phyloP scores from a whole-genome alignment of 1,140 invertebrate genomes.

The Babylonia areolata region DNA sequence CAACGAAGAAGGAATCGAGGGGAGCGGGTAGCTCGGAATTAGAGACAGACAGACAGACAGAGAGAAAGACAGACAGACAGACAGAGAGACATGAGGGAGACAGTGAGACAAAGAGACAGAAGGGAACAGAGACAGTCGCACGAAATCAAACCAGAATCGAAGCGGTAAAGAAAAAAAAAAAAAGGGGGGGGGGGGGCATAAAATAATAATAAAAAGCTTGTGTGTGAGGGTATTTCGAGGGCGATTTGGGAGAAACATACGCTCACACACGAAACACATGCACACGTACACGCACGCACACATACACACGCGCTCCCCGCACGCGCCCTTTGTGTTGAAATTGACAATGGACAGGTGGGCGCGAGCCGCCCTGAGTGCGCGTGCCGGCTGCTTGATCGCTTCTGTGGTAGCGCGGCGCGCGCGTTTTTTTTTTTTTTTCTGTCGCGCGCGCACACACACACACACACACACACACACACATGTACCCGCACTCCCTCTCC shows the following conservation, averaged over 20 bases:
- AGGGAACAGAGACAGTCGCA: constrained; percentile 24
- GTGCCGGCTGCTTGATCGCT: not conserved
- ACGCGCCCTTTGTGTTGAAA: not conserved
- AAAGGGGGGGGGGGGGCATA: not conserved
- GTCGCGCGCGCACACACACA: not conserved
- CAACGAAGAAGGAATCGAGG: too few species aligned
- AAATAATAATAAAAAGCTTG: not conserved
- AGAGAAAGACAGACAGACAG: not conserved
- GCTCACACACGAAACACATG: not conserved
- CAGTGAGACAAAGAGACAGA: constrained; percentile 25
- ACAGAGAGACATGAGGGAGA: not conserved
- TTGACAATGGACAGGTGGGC: constrained; percentile 15
- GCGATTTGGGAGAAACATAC: not conserved
- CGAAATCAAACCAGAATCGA: not conserved
- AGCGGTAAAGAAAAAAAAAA: not conserved
- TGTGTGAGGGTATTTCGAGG: not conserved
- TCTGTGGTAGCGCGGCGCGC: too few species aligned
- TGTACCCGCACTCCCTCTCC: not conserved
- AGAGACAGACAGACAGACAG: not conserved
- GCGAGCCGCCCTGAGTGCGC: not conserved
- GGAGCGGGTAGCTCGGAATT: too few species aligned
- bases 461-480: constrained; percentile 18
- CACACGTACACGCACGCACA: constrained; percentile 14
- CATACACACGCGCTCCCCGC: not conserved
- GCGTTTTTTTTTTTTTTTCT: too few species aligned